These are phyloP conservation scores for Salvelinus namaycush DNA, from an alignment of 2,113 vertebrate genomes.

Conservation along the genomic window DNA sequence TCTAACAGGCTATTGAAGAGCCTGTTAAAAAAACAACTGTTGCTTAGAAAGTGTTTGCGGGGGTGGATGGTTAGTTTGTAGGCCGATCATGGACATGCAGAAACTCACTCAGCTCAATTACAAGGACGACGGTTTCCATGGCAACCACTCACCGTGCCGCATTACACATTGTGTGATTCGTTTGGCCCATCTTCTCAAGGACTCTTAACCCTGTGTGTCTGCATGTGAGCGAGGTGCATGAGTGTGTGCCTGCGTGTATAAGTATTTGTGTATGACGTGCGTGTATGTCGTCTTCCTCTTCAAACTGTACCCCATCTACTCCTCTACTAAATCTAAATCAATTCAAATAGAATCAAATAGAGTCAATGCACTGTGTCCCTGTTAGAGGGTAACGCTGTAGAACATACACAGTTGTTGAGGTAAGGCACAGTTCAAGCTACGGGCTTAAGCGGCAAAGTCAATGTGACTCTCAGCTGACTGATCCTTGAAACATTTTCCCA, in stretches of 20 bases:
- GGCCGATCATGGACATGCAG: neutral
- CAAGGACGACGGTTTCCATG: constrained; percentile 44
- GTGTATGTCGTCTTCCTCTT: neutral
- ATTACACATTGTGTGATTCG: constrained; percentile 13
- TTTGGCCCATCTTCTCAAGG: constrained; percentile 18
- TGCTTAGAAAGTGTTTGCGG: neutral
- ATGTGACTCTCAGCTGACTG: neutral
- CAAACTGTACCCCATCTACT: neutral
- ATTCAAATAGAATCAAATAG: neutral
- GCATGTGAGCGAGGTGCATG: neutral
- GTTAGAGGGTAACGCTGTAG: neutral
- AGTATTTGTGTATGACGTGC: neutral
- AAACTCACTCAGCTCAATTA: constrained; percentile 17
- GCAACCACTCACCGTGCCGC: constrained; percentile 35
- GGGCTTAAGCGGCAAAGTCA: neutral
- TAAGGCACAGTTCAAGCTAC: neutral
- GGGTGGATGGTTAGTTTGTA: neutral
- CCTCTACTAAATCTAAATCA: no score
- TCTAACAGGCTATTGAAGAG: no score
- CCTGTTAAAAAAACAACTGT: neutral
- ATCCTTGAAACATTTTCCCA: neutral
- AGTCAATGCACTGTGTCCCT: neutral
- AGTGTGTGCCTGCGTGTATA: neutral
- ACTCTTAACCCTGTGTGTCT: neutral
- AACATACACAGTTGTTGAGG: neutral